Evolutionary conservation across 2,888 invertebrate species (phyloP), one percentile per base, ranked within the genome.

Genomic region (Dione vanillae): DNA sequence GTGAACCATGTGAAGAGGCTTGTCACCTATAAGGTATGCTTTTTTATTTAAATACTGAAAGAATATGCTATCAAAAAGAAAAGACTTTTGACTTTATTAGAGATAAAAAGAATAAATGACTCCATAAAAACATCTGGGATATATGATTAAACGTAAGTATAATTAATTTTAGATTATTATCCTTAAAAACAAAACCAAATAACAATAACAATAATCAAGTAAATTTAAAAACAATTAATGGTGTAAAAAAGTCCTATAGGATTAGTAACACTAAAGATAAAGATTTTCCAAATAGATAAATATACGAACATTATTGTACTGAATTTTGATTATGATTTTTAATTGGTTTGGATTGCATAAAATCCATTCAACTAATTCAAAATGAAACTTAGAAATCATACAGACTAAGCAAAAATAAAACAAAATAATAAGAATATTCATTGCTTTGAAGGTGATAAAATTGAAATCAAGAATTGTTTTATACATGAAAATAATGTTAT

Each of bases 111-210:
- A 64, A 20, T 80, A 70, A 78, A 80, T 78, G 72, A 79, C 27
- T 73, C 66, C 3, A 52, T 79, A 67, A 59, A 80, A 67, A 65
- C 41, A 14, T 54, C 10, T 0, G 80, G 78, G 45, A 59, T 80
- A n/a, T 80, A 81, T 76, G 80, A 81, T 68, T 79, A 7, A 79
- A 81, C 75, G 76, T 81, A 2, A 76, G 76, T n/a, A 71, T 37
- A 37, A 37, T 37, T 37, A 37, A 37, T 37, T 37, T 8, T 37
- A 37, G 8, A 37, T 37, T 37, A 74, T 66, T 78, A 56, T 69
- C 43, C 2, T 47, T 74, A 19, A 70, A 68, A 58, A 67, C 71
- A 1, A 54, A 67, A 11, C n/a, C 37, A 35, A 1, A 43, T 16
- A 14, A 68, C 27, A 65, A 49, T 47, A 16, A 56, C 45, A 52